Evolutionary conservation across 1,140 invertebrate species (phyloP).

Genomic region (Drosophila repleta): DNA sequence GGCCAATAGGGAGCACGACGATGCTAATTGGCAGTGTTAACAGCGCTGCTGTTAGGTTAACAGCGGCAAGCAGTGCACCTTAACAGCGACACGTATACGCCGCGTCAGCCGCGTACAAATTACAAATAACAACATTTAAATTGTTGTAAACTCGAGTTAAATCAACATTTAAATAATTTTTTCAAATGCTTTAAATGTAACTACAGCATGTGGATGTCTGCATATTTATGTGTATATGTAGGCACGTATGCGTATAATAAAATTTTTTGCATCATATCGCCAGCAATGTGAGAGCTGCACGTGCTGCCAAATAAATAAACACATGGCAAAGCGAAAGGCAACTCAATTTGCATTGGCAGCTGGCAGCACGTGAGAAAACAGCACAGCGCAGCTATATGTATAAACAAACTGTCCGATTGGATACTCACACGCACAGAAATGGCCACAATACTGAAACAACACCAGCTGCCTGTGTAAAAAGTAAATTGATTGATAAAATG

Average conservation of each 20-base stretch:
- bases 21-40: background rate
- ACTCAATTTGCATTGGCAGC: slow-evolving; percentile 66
- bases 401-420: slow-evolving; percentile 29
- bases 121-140: slow-evolving; percentile 20
- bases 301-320: slow-evolving; percentile 70
- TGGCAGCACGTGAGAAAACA: slow-evolving; percentile 77
- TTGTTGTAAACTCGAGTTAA: background rate
- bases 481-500: slow-evolving; percentile 46
- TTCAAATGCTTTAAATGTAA: too few relatives aligned
- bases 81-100: slow-evolving; percentile 25
- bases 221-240: background rate
- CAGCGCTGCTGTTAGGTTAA: background rate
- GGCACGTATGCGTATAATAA: background rate
- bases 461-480: slow-evolving; percentile 12
- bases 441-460: slow-evolving; percentile 12
- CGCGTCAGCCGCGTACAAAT: background rate
- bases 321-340: slow-evolving; percentile 47
- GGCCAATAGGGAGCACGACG: background rate
- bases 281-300: slow-evolving; percentile 62
- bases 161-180: too few relatives aligned
- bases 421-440: slow-evolving; percentile 17
- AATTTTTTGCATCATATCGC: slow-evolving; percentile 43
- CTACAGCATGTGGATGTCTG: background rate
- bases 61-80: slow-evolving; percentile 22
- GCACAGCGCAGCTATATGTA: slow-evolving; percentile 10